Evolutionary conservation across 2,888 invertebrate genomes (phyloP).

Genomic region (Argyresthia albistria): DNA sequence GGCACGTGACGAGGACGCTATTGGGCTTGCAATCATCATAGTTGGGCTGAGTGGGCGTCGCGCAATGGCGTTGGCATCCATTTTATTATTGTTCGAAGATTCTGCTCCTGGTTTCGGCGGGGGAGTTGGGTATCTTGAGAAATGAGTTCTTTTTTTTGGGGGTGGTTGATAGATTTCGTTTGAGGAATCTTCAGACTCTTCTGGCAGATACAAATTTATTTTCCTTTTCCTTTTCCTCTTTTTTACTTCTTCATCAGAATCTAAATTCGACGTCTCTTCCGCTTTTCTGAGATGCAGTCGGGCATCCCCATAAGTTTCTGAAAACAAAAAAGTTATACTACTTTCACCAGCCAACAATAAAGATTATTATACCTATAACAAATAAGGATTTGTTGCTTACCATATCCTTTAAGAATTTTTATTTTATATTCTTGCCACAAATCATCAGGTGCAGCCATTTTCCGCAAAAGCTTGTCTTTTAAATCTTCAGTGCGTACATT

Average conservation of each 20-base stretch:
- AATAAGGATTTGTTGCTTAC: not conserved
- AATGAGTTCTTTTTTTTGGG: not conserved
- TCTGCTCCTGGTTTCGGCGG: too few relatives aligned
- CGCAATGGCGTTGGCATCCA: not conserved
- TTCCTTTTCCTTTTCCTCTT: not conserved
- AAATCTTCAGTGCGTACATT: conserved; percentile 1
- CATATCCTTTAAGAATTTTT: not conserved
- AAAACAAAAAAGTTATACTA: not conserved
- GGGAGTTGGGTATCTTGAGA: too few relatives aligned
- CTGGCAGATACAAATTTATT: not conserved
- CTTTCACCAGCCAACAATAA: not conserved
- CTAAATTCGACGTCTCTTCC: not conserved
- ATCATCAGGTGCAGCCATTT: not conserved
- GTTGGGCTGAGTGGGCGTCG: not conserved
- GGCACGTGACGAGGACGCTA: not conserved
- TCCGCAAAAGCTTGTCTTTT: conserved; percentile 2
- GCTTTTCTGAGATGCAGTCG: not conserved
- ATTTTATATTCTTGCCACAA: not conserved
- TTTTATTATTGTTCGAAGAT: too few relatives aligned
- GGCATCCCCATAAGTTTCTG: not conserved
- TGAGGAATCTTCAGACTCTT: not conserved
- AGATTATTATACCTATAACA: not conserved
- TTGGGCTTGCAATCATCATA: not conserved
- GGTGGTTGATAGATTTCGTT: too few relatives aligned
- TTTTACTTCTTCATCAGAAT: not conserved